These are phyloP conservation scores for Monoplex corrugatus DNA, from an alignment of 2,888 invertebrate species.

Conservation along the genomic window DNA sequence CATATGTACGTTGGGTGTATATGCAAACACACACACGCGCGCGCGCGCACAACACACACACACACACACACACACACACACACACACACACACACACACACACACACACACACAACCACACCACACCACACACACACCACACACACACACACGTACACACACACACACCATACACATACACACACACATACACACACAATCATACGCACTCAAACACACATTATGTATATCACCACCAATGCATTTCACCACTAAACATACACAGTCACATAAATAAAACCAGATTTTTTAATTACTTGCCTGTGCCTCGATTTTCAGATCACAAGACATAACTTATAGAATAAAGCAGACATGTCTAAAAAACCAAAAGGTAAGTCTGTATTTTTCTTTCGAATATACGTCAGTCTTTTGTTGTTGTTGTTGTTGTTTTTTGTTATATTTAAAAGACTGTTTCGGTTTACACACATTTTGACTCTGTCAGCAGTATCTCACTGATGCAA, in stretches of 20 bases:
- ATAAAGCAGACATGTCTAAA: not conserved
- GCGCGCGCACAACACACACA: no score
- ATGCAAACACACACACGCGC: no score
- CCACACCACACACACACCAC: not conserved
- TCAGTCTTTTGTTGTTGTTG: no score
- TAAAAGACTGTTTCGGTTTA: no score
- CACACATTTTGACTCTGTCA: no score
- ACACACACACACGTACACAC: not conserved
- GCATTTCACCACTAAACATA: not conserved
- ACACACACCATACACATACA: not conserved
- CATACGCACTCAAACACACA: not conserved
- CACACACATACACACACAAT: not conserved
- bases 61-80: no score
- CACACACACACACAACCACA: not conserved
- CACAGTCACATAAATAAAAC: not conserved
- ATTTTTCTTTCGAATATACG: not conserved
- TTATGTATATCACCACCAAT: no score
- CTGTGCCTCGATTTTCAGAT: not conserved
- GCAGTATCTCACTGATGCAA: no score
- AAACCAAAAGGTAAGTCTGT: slow-evolving; percentile 8
- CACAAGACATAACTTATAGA: not conserved
- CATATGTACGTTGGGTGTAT: no score
- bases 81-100: not conserved
- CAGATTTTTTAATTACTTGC: not conserved
- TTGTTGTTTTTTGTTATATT: no score